phyloP scores from a whole-genome alignment of 2,113 vertebrate species.

The Leptocoma aspasia region DNA sequence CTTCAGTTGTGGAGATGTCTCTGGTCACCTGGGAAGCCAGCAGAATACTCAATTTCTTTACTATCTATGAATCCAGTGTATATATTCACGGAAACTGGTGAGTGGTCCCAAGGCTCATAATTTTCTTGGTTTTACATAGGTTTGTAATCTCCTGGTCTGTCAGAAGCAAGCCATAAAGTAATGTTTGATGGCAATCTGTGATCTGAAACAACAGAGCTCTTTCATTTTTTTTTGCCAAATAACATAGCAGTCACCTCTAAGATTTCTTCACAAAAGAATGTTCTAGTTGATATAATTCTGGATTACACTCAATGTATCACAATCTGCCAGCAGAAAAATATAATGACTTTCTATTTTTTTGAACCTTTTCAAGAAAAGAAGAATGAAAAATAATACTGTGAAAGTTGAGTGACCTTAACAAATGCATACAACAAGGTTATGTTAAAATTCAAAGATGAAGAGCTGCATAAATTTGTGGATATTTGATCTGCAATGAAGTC shows the following conservation, averaged over 20 bases:
- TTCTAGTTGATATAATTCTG: background rate
- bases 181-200: background rate
- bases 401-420: background rate
- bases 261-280: background rate
- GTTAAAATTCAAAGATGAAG: background rate
- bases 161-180: background rate
- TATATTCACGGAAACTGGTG: background rate
- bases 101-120: background rate
- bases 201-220: background rate
- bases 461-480: background rate
- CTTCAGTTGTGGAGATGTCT: background rate
- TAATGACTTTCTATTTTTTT: background rate
- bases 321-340: background rate
- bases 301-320: background rate
- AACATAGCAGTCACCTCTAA: background rate
- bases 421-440: background rate
- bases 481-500: background rate
- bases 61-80: background rate
- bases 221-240: background rate
- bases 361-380: background rate
- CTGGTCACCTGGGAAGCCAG: background rate
- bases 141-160: background rate
- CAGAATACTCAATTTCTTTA: background rate
- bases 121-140: background rate
- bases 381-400: background rate